Conservation (phyloP, 2,888 invertebrate species). For the Platycheirus albimanus region DNA sequence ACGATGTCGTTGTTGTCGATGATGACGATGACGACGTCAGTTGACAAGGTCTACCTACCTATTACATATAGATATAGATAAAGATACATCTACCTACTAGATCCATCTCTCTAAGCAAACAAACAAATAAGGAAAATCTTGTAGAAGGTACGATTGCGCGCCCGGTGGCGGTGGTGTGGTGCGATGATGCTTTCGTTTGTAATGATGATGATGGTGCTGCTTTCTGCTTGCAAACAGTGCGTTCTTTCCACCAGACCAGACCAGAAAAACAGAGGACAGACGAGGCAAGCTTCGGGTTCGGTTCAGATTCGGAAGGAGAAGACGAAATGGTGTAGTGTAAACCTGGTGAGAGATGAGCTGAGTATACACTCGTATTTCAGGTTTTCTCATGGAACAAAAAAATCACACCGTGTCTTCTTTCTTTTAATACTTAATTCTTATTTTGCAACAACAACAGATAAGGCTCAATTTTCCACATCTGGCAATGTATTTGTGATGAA, state of each 20-base stretch:
- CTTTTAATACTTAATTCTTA: constrained; percentile 60
- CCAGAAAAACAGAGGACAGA: background rate
- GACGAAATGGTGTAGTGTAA: constrained; percentile 53
- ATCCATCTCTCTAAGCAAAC: constrained; percentile 39
- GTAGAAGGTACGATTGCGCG: constrained; percentile 48
- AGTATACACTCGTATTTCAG: constrained; percentile 70
- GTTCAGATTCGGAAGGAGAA: constrained; percentile 16
- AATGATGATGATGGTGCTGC: constrained; percentile 66
- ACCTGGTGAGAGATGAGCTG: constrained; percentile 71
- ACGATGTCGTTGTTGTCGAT: constrained; percentile 23
- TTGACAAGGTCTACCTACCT: constrained; percentile 69
- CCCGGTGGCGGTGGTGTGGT: constrained; percentile 20
- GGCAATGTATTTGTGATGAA: constrained; percentile 8
- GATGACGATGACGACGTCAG: constrained; percentile 50
- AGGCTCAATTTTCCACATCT: constrained; percentile 10
- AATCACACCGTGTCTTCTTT: constrained; percentile 55
- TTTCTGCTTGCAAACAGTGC: constrained; percentile 69
- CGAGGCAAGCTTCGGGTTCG: background rate
- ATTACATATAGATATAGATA: constrained; percentile 9
- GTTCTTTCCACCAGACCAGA: constrained; percentile 51
- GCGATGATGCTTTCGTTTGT: constrained; percentile 57
- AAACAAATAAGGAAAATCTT: constrained; percentile 54
- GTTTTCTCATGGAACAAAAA: constrained; percentile 48
- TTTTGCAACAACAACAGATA: constrained; percentile 63
- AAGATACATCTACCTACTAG: constrained; percentile 46